These are phyloP conservation scores for Drosophila gaucha DNA, from an alignment of 2,888 invertebrate species.

Conservation along the genomic window DNA sequence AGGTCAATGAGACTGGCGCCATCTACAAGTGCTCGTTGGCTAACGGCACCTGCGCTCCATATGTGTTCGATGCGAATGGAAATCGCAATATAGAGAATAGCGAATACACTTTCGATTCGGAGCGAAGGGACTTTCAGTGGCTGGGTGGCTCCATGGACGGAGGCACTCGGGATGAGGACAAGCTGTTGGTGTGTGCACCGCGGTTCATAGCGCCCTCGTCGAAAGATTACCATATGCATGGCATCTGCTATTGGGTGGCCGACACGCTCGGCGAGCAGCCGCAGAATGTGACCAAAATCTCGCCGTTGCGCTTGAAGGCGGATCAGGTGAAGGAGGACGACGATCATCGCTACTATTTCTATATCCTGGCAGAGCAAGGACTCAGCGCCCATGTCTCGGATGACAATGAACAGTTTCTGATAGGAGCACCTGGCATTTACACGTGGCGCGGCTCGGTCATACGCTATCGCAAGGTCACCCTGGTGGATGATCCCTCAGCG, in stretches of 20 bases:
- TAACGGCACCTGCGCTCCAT: conserved; percentile 81
- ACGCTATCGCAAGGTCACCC: conserved; percentile 72
- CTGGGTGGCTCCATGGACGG: conserved; percentile 86
- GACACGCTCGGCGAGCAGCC: conserved; percentile 81
- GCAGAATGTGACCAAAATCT: conserved; percentile 76
- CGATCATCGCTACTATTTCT: conserved; percentile 68
- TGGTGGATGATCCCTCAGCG: conserved; percentile 78
- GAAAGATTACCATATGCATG: conserved; percentile 83
- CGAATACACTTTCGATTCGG: conserved; percentile 81
- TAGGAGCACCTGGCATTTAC: conserved; percentile 84
- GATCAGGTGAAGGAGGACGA: conserved; percentile 72
- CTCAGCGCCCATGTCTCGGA: conserved; percentile 83
- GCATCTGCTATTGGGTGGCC: conserved; percentile 84
- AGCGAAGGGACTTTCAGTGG: conserved; percentile 85
- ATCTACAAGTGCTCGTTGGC: conserved; percentile 85
- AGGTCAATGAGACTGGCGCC: conserved; percentile 86
- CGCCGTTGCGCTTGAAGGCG: conserved; percentile 80
- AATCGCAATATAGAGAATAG: conserved; percentile 71
- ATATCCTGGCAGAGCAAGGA: conserved; percentile 83
- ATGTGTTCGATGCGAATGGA: conserved; percentile 83
- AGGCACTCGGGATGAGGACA: conserved; percentile 83
- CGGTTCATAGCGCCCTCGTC: conserved; percentile 76
- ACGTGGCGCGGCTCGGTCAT: conserved; percentile 84
- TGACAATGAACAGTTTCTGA: conserved; percentile 83
- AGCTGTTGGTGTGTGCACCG: conserved; percentile 85